Percentiles rank a stretch among this genome's conserved stretches.
Conservation (phyloP, 1,140 invertebrate species). For the Gonatopus flavifemur region DNA sequence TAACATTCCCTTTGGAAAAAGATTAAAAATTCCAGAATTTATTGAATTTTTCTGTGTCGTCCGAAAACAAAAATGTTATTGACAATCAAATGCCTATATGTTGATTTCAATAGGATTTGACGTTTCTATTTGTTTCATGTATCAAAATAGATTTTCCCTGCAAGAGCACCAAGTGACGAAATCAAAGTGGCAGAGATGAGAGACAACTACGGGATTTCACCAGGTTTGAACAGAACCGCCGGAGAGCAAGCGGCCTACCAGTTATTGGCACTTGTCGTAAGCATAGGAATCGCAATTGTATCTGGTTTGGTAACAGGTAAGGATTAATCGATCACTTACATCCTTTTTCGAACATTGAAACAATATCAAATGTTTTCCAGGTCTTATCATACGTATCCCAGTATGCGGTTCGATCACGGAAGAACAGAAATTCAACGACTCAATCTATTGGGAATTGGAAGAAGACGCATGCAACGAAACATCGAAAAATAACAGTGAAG, state of each 20-base stretch:
- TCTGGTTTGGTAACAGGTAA: conserved; percentile 82
- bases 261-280: conserved; percentile 71
- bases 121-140: too few species aligned
- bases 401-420: conserved; percentile 50
- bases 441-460: conserved; percentile 53
- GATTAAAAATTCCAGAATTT: too few species aligned
- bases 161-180: conserved; percentile 41
- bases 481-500: conserved; percentile 28
- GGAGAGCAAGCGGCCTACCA: conserved; percentile 78
- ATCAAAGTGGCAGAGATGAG: conserved; percentile 36
- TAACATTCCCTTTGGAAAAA: too few species aligned
- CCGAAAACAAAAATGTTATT: too few species aligned
- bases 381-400: conserved; percentile 47
- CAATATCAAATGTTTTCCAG: conserved; percentile 33
- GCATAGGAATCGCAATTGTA: conserved; percentile 70
- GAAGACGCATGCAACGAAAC: conserved; percentile 39
- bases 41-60: too few species aligned
- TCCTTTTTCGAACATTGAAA: not conserved
- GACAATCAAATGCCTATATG: too few species aligned
- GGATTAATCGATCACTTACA: not conserved
- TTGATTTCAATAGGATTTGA: too few species aligned
- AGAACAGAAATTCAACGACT: conserved; percentile 56
- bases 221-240: conserved; percentile 66
- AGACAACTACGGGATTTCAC: conserved; percentile 40
- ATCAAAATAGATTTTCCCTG: conserved; percentile 52